phyloP scores from a whole-genome alignment of 2,113 vertebrate species.

The Ctenodactylus gundi region DNA sequence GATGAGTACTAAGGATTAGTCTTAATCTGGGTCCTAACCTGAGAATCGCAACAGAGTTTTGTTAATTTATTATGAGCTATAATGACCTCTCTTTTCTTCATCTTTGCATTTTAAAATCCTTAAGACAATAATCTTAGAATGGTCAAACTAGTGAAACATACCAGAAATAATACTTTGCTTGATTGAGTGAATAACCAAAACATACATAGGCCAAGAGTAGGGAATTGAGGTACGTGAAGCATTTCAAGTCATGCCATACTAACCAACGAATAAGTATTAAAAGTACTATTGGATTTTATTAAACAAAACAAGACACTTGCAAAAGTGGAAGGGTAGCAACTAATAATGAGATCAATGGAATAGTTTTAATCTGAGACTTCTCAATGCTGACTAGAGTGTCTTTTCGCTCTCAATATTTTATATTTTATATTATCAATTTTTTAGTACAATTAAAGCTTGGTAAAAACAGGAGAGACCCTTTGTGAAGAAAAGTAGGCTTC shows the following conservation, averaged over 20 bases:
- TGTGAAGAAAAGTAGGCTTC: background rate
- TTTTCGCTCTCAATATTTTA: background rate
- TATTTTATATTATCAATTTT: background rate
- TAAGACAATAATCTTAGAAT: slow-evolving; percentile 42
- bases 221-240: background rate
- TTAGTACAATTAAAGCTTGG: background rate
- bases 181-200: slow-evolving; percentile 45
- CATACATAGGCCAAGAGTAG: background rate
- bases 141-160: slow-evolving; percentile 54
- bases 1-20: slow-evolving; percentile 25
- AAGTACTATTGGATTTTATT: background rate
- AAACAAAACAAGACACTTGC: background rate
- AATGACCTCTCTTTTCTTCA: slow-evolving; percentile 22
- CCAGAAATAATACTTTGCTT: slow-evolving; percentile 38
- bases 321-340: background rate
- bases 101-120: slow-evolving; percentile 32
- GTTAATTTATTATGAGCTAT: slow-evolving; percentile 62
- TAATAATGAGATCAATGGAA: background rate
- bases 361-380: background rate
- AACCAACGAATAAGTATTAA: background rate
- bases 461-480: background rate
- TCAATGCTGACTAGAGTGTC: background rate
- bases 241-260: background rate
- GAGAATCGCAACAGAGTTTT: background rate
- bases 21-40: background rate